Evolutionary conservation across 2,888 invertebrate species (phyloP).

Genomic region (Pachliopta kotzebuea): DNA sequence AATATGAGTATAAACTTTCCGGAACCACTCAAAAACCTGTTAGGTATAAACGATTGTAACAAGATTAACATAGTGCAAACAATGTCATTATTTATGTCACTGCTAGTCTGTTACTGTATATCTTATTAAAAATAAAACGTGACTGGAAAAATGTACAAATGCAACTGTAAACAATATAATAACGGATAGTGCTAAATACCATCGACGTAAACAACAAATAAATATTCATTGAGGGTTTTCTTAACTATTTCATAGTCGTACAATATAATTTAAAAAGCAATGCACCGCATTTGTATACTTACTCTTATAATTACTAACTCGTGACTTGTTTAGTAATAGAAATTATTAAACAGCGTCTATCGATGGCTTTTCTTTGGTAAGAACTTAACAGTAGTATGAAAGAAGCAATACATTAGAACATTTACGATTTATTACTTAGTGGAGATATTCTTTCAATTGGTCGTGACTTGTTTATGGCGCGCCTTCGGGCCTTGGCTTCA

Average conservation of each 20-base stretch:
- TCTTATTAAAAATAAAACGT: constrained; percentile 14
- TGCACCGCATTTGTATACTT: neutral
- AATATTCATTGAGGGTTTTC: constrained; percentile 12
- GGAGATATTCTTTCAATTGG: constrained; percentile 14
- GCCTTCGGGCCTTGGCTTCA: constrained; percentile 25
- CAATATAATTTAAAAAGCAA: constrained; percentile 13
- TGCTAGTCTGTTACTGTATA: constrained; percentile 5
- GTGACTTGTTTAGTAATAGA: constrained; percentile 17
- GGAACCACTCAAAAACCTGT: neutral
- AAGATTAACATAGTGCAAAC: neutral
- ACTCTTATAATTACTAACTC: constrained; percentile 17
- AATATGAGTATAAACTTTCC: neutral
- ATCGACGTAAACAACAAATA: constrained; percentile 1
- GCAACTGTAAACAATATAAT: constrained; percentile 16
- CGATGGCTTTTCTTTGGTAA: constrained; percentile 5
- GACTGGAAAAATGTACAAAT: constrained; percentile 20
- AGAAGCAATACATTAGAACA: constrained; percentile 11
- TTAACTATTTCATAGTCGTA: neutral
- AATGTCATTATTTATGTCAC: constrained; percentile 11
- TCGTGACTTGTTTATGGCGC: constrained; percentile 20
- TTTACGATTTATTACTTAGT: constrained; percentile 9
- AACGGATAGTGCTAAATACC: constrained; percentile 3
- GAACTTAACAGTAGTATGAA: neutral
- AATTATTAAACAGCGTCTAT: neutral
- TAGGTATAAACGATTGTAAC: neutral